phyloP scores from a whole-genome alignment of 2,888 invertebrate genomes.

The Seladonia tumulorum region DNA sequence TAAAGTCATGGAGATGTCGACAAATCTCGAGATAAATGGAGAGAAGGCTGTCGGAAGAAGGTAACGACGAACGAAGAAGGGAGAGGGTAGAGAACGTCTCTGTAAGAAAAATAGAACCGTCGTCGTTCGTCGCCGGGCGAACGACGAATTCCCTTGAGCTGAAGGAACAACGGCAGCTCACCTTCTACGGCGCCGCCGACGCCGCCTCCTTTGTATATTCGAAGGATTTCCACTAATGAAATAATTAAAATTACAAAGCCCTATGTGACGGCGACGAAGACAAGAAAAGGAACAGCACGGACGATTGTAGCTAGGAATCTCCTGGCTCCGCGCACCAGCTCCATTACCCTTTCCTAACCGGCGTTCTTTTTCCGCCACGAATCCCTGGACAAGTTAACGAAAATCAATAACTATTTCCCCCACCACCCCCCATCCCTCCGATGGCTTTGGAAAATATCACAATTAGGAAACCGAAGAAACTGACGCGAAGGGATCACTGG shows the following conservation, averaged over 20 bases:
- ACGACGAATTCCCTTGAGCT: slow-evolving; percentile 63
- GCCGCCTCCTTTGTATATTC: slow-evolving; percentile 69
- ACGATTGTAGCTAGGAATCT: slow-evolving; percentile 33
- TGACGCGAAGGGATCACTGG: neutral
- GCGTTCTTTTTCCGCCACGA: slow-evolving; percentile 24
- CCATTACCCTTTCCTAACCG: slow-evolving; percentile 18
- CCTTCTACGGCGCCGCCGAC: slow-evolving; percentile 57
- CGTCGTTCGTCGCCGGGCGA: slow-evolving; percentile 19
- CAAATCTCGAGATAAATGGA: slow-evolving; percentile 35
- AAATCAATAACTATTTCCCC: slow-evolving; percentile 54
- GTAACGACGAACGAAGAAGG: slow-evolving; percentile 8
- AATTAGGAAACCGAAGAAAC: neutral
- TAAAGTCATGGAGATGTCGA: slow-evolving; percentile 37
- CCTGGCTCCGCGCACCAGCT: neutral
- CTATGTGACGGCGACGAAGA: slow-evolving; percentile 42
- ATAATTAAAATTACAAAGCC: slow-evolving; percentile 74
- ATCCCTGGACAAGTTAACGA: slow-evolving; percentile 45
- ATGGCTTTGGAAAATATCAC: neutral
- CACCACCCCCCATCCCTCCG: neutral
- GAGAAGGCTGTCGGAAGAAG: slow-evolving; percentile 10
- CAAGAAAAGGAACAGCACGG: slow-evolving; percentile 32
- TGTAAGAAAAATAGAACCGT: slow-evolving; percentile 65
- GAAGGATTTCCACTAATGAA: slow-evolving; percentile 73
- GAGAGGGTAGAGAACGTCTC: slow-evolving; percentile 20
- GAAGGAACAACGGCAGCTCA: slow-evolving; percentile 52